These are phyloP conservation scores for Psilanteris sp. DNA, from an alignment of 1,140 invertebrate genomes.

Conservation along the genomic window DNA sequence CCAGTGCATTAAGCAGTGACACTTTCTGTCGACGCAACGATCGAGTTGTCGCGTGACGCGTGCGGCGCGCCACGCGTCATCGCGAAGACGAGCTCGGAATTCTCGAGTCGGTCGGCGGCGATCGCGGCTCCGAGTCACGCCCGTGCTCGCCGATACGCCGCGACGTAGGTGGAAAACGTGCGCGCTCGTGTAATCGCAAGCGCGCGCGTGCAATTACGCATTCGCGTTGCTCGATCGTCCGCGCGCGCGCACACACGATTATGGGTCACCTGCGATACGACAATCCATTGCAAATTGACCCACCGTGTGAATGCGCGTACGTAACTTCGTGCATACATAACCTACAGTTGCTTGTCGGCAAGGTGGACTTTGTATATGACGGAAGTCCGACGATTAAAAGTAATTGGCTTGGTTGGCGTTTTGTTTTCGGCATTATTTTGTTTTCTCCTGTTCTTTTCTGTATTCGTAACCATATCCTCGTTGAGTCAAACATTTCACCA, in stretches of 20 bases:
- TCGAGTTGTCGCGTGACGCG: conserved; percentile 44
- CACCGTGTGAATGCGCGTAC: background rate
- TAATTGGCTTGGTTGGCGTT: too few relatives aligned
- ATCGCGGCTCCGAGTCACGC: conserved; percentile 21
- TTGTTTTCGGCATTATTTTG: too few relatives aligned
- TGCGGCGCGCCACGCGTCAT: conserved; percentile 40
- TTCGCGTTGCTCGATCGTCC: conserved; percentile 10
- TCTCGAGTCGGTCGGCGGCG: conserved; percentile 17
- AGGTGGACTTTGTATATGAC: conserved; percentile 7
- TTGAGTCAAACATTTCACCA: too few relatives aligned
- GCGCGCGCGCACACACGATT: conserved; percentile 26
- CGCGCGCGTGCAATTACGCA: too few relatives aligned
- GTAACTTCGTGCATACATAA: background rate
- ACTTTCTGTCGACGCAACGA: conserved; percentile 19
- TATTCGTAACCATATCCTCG: too few relatives aligned
- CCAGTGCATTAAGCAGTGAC: conserved; percentile 15
- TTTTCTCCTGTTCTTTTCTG: too few relatives aligned
- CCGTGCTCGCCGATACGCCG: conserved; percentile 14
- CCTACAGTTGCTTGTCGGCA: background rate
- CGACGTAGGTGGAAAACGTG: conserved; percentile 43
- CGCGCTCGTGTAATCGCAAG: conserved; percentile 25
- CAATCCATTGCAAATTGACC: conserved; percentile 26
- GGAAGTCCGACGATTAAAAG: too few relatives aligned
- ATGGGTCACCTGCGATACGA: conserved; percentile 22
- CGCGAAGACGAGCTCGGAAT: conserved; percentile 40